Evolutionary conservation across 1,140 invertebrate species (phyloP).

Genomic region (Drosophila melanogaster): DNA sequence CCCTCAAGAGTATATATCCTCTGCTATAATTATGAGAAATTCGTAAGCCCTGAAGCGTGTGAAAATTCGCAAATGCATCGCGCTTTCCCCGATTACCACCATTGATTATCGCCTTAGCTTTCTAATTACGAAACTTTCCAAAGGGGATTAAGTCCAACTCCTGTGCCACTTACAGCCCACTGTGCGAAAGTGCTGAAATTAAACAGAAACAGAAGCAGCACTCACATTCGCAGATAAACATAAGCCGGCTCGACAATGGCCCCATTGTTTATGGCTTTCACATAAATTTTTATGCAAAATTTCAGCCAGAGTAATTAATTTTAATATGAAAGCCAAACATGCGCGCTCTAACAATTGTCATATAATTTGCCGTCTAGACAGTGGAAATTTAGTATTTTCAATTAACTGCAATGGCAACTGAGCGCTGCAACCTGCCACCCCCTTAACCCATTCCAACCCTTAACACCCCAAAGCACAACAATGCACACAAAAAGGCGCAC

Average conservation of each 20-base stretch:
- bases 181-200: neutral
- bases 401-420: slow-evolving; percentile 79
- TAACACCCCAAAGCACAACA: slow-evolving; percentile 60
- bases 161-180: neutral
- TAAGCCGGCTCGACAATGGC: slow-evolving; percentile 27
- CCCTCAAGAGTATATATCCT: slow-evolving; percentile 52
- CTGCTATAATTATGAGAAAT: slow-evolving; percentile 47
- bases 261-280: slow-evolving; percentile 43
- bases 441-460: slow-evolving; percentile 11
- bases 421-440: slow-evolving; percentile 16
- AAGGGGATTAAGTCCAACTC: slow-evolving; percentile 1
- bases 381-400: slow-evolving; percentile 84
- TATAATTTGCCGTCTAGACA: slow-evolving; percentile 84
- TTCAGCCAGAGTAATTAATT: slow-evolving; percentile 75
- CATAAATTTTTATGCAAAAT: slow-evolving; percentile 64
- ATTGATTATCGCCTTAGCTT: slow-evolving; percentile 19
- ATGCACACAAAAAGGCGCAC: slow-evolving; percentile 78
- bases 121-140: slow-evolving; percentile 22
- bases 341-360: slow-evolving; percentile 81
- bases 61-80: slow-evolving; percentile 53
- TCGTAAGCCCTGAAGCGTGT: slow-evolving; percentile 43
- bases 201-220: slow-evolving; percentile 16
- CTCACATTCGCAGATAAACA: slow-evolving; percentile 6
- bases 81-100: slow-evolving; percentile 43
- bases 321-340: slow-evolving; percentile 83